A percentile compares a stretch with the other conserved stretches of the same genome.
These are phyloP conservation scores for Halocynthia aurantium DNA, from an alignment of 23 tunicate genomes.

Conservation along the genomic window DNA sequence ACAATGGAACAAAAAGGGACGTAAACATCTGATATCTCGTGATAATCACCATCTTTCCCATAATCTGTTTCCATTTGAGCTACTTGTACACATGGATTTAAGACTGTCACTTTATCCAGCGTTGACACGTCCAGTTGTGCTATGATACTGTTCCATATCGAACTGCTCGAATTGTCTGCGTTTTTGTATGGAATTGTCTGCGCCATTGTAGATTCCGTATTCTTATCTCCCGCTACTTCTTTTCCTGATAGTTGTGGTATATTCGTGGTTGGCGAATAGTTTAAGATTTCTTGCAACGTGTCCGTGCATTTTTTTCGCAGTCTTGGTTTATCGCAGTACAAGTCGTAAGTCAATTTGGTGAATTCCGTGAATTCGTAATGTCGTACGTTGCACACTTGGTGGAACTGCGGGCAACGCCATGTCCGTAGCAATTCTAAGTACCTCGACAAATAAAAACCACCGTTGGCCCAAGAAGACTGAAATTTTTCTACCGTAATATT, in stretches of 20 bases:
- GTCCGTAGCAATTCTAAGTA: constrained; percentile 20
- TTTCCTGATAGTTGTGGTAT: too few species aligned
- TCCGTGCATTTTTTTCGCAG: constrained; percentile 7
- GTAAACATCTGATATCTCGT: background rate
- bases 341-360: constrained; percentile 34
- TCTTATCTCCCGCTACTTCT: background rate
- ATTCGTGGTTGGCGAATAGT: background rate
- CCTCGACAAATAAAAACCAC: constrained; percentile 15
- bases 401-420: constrained; percentile 62
- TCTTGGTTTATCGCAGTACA: constrained; percentile 1
- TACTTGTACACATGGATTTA: constrained; percentile 13
- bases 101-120: background rate
- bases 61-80: constrained; percentile 11
- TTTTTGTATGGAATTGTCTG: background rate
- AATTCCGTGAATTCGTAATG: constrained; percentile 29
- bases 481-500: background rate
- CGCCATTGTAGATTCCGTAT: background rate
- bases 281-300: background rate
- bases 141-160: background rate
- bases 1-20: constrained; percentile 17
- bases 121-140: background rate
- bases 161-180: background rate
- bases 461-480: constrained; percentile 4
- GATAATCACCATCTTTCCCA: constrained; percentile 14
- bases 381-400: constrained; percentile 27